phyloP scores from a whole-genome alignment of 1,140 invertebrate genomes.

The Heliconius himera region DNA sequence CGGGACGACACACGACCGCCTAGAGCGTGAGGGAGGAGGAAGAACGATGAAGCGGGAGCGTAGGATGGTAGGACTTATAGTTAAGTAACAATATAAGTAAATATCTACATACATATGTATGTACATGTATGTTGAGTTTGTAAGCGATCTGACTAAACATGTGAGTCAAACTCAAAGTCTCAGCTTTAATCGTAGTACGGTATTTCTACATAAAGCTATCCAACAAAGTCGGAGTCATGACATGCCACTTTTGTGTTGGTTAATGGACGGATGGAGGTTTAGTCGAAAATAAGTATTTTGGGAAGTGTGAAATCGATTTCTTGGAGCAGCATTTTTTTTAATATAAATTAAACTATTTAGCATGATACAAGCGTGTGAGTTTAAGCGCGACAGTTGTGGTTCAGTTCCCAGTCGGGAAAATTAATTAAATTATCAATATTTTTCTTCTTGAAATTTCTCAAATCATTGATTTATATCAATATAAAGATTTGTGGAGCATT shows the following conservation, averaged over 20 bases:
- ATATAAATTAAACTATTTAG: too few relatives aligned
- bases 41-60: too few relatives aligned
- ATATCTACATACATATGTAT: not conserved
- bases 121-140: not conserved
- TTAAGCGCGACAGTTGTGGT: too few relatives aligned
- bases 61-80: too few relatives aligned
- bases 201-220: conserved; percentile 2
- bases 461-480: too few relatives aligned
- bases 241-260: conserved; percentile 7
- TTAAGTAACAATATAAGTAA: not conserved
- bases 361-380: too few relatives aligned
- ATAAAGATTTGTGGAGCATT: too few relatives aligned
- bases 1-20: too few relatives aligned
- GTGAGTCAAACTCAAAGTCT: not conserved
- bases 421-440: too few relatives aligned
- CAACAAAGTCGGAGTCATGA: not conserved
- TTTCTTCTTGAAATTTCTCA: too few relatives aligned
- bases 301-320: not conserved
- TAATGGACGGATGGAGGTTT: not conserved
- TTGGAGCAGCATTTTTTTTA: not conserved
- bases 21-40: too few relatives aligned
- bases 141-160: not conserved
- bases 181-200: not conserved
- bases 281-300: not conserved
- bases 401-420: too few relatives aligned